Evolutionary conservation across 1,140 invertebrate genomes (phyloP).

Genomic region (Triops cancriformis): DNA sequence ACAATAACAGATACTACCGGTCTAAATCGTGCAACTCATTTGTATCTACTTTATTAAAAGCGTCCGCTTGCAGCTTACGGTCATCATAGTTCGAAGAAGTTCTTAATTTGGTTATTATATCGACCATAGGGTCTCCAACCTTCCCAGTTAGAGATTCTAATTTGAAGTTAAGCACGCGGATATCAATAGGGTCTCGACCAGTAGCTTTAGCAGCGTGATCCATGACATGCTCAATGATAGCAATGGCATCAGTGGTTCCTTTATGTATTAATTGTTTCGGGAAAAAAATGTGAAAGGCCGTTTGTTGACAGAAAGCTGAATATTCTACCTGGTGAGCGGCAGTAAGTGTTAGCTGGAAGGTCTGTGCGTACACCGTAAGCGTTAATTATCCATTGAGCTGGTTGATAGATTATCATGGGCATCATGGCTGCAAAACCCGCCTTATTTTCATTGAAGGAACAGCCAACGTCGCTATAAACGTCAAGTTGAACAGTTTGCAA

Average conservation of each 20-base stretch:
- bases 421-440: conserved; percentile 1
- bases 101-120: conserved; percentile 25
- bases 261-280: neutral
- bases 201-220: conserved; percentile 64
- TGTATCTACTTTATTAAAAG: neutral
- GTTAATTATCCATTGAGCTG: neutral
- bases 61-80: conserved; percentile 31
- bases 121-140: conserved; percentile 22
- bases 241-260: conserved; percentile 53
- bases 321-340: conserved; percentile 38
- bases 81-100: conserved; percentile 28
- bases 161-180: conserved; percentile 33
- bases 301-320: neutral
- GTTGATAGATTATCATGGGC: neutral
- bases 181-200: conserved; percentile 56
- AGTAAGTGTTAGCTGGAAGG: neutral
- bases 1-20: conserved; percentile 8
- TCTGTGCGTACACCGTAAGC: neutral
- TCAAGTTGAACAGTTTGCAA: neutral
- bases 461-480: neutral
- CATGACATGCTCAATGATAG: conserved; percentile 66
- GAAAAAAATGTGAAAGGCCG: too few relatives aligned
- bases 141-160: conserved; percentile 34
- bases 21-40: neutral
- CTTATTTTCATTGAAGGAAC: conserved; percentile 17